Percentiles rank a stretch among this genome's conserved stretches.
Conservation (phyloP, 2,797 vertebrate species). For the Alectoris magna region DNA sequence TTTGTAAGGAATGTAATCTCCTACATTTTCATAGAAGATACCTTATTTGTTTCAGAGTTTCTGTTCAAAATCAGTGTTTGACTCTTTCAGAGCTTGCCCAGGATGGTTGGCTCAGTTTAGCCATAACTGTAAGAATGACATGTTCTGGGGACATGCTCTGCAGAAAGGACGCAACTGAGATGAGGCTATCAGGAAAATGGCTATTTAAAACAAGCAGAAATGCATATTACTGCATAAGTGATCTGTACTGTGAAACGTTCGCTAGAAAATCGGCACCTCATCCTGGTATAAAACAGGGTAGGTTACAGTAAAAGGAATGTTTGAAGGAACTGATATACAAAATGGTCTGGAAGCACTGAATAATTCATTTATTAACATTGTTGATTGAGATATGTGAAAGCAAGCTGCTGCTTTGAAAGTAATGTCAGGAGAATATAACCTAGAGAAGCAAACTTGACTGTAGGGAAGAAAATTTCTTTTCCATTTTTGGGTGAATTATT, state of each 20-base stretch:
- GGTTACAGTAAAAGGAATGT: background rate
- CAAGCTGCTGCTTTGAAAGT: background rate
- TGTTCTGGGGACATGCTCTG: background rate
- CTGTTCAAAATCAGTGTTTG: constrained; percentile 11
- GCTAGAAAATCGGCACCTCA: background rate
- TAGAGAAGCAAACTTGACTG: background rate
- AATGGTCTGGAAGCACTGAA: background rate
- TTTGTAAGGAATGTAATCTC: background rate
- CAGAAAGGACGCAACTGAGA: background rate
- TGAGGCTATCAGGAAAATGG: background rate
- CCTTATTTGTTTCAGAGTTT: background rate
- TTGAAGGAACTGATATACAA: background rate
- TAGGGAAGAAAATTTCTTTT: background rate
- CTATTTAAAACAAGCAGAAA: constrained; percentile 11
- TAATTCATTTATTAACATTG: background rate
- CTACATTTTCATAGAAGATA: background rate
- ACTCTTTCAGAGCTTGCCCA: background rate
- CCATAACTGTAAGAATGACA: background rate
- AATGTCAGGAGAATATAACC: background rate
- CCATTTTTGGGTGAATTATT: background rate
- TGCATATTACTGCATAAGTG: background rate
- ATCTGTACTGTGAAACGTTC: background rate
- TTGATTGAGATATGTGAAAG: background rate
- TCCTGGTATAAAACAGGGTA: background rate
- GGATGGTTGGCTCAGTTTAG: background rate